phyloP scores from a whole-genome alignment of 2,888 invertebrate genomes.

The Sympetrum striolatum region DNA sequence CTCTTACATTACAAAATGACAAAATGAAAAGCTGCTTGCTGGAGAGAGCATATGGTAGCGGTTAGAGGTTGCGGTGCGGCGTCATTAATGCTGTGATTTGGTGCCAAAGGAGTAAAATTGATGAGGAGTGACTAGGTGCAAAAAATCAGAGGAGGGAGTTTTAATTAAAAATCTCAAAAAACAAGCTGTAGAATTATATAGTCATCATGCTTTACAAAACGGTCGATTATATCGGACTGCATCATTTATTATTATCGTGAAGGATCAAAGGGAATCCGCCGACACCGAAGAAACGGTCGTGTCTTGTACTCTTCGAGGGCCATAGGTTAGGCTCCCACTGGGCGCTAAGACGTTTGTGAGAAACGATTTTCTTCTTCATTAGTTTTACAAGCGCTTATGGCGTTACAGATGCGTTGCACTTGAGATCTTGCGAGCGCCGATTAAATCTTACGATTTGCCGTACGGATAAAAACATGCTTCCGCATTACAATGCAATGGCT shows the following conservation, averaged over 20 bases:
- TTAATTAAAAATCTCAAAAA: not conserved
- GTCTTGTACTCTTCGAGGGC: constrained; percentile 9
- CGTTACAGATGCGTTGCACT: not conserved
- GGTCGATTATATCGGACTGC: constrained; percentile 9
- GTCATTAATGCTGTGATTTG: not conserved
- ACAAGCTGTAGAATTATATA: constrained; percentile 8
- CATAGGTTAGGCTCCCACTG: constrained; percentile 27
- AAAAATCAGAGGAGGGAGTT: not conserved
- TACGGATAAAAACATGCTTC: not conserved
- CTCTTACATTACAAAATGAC: no score
- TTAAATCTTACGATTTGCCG: not conserved
- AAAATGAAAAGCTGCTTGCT: no score
- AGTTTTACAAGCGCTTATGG: not conserved
- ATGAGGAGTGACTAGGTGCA: not conserved
- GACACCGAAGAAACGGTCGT: not conserved
- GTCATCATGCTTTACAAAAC: constrained; percentile 7
- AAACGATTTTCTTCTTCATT: constrained; percentile 40
- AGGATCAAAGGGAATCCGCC: constrained; percentile 19
- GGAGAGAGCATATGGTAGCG: no score
- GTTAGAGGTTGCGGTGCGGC: not conserved
- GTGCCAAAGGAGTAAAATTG: no score
- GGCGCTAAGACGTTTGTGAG: constrained; percentile 18
- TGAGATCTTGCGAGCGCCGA: not conserved
- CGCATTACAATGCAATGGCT: not conserved
- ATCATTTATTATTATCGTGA: not conserved